These are phyloP conservation scores for Cryptus armator DNA, from an alignment of 2,888 invertebrate genomes.

Conservation along the genomic window DNA sequence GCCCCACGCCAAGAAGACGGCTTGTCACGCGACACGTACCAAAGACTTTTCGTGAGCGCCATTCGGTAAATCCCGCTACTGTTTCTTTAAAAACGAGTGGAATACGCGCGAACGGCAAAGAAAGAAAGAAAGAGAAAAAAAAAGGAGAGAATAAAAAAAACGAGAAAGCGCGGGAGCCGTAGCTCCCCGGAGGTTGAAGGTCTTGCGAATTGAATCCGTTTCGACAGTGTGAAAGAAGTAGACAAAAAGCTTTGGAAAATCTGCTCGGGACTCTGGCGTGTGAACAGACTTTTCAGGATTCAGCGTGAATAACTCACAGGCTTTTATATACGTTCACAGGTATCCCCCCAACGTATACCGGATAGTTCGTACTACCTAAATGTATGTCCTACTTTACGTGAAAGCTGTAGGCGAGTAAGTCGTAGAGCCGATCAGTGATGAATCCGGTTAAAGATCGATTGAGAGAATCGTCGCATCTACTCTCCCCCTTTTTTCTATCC, in stretches of 20 bases:
- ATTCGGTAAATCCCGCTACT: slow-evolving; percentile 46
- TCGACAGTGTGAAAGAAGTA: slow-evolving; percentile 64
- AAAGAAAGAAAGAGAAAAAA: slow-evolving; percentile 20
- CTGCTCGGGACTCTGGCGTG: slow-evolving; percentile 63
- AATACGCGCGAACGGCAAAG: slow-evolving; percentile 38
- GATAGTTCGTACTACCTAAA: slow-evolving; percentile 21
- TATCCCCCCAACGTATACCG: slow-evolving; percentile 18
- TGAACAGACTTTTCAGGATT: slow-evolving; percentile 67
- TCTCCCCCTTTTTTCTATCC: neutral
- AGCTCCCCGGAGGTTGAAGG: slow-evolving; percentile 63
- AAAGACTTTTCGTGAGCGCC: slow-evolving; percentile 47
- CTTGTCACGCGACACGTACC: slow-evolving; percentile 57
- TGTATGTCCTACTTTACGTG: slow-evolving; percentile 24
- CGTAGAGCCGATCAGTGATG: slow-evolving; percentile 62
- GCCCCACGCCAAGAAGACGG: slow-evolving; percentile 37
- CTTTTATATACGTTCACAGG: slow-evolving; percentile 9
- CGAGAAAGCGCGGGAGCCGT: slow-evolving; percentile 38
- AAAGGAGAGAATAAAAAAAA: slow-evolving; percentile 43
- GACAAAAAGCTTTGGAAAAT: slow-evolving; percentile 71
- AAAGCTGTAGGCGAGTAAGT: slow-evolving; percentile 37
- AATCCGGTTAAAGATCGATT: slow-evolving; percentile 50
- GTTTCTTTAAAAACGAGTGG: slow-evolving; percentile 54
- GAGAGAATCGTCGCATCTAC: slow-evolving; percentile 37
- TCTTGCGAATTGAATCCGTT: slow-evolving; percentile 71
- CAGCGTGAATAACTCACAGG: slow-evolving; percentile 63